Evolutionary conservation across 2,888 invertebrate genomes (phyloP), one percentile per base, ranked within the genome.

Genomic region (Lochmaea crataegi): DNA sequence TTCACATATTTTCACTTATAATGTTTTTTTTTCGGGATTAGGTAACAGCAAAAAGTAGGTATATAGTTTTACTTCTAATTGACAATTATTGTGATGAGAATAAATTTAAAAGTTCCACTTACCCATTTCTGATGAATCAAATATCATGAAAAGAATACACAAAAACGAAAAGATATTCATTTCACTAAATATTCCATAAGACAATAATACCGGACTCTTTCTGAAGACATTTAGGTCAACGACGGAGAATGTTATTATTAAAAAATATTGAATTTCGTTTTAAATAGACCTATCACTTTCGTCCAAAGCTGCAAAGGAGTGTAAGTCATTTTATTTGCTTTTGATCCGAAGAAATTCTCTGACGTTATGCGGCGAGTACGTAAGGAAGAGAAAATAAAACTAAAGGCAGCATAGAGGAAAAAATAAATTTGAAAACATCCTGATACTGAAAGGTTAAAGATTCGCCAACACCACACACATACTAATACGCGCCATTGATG

Each of bases 391-490:
- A 63, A 38, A 63, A 63, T 41, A 18, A 63, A 18, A 63, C 32
- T 38, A 41, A 16, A 18, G 16, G 42, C 61, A 63, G 16, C 16
- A 2, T 10, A 12, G 9, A 12, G 7, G 32, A 60, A 42, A 41
- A 63, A 41, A 41, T 41, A 41, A 7, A 32, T 2, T 16, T 32
- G 57, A 57, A 57, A 68, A 61, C 60, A 68, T 60, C 22, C 68
- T 70, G 61, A 42, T 42, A 18, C 18, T 42, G 42, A 69, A 70
- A 70, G 63, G 64, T 64, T 70, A 65, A 63, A 64, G 70, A 65
- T 56, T 64, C 64, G 64, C 70, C 53, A 64, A 70, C 70, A 26
- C 14, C 70, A 64, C 70, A 57, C 41, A 41, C 38, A n/a, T 53
- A 53, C 53, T 51, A 53, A 53, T 42, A 42, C 61, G 42, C 42